Evolutionary conservation across 2,888 invertebrate species (phyloP), one percentile per base, ranked within the genome.

Genomic region (Eupithecia tripunctaria): DNA sequence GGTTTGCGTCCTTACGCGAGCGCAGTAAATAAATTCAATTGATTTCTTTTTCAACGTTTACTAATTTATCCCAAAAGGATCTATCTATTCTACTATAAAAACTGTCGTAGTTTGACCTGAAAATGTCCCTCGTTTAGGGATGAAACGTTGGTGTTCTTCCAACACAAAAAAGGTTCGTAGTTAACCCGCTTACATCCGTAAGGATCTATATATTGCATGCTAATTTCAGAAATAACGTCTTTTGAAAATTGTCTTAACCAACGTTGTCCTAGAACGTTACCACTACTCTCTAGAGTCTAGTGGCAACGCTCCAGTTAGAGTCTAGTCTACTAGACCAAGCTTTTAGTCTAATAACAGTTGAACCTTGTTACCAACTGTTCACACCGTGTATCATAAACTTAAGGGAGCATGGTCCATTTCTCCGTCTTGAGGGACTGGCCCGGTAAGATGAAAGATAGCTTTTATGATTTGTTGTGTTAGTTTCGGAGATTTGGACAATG

Each of bases 381-480:
- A 12, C 36, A 63, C 63, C 63, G 63, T 63, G 63, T 64, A 21
- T 36, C 64, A 27, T n/a, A 64, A 15, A 25, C 25, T 7, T 38
- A 66, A 66, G 72, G 72, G 72, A 72, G 67, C 51, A 38, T 68
- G 72, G 67, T 75, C 67, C 74, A 69, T 74, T 74, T 62, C 68
- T 70, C 32, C 14, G 66, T 73, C 67, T 69, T 71, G 29, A 68
- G 67, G 59, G 74, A 68, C 36, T 27, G 60, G 29, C 27, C 62
- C 21, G 64, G 60, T 68, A 41, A 71, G 73, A 74, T 68, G 71
- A 70, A 29, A 72, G 72, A 75, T 72, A 67, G 70, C 75, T 72
- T 75, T 72, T 75, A 75, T 75, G 75, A 75, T 72, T 72, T 75
- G 75, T 72, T 75, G 67, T 74, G 74, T 65, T 75, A 74, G 71